Percentiles rank a stretch among this genome's conserved stretches.
These are phyloP conservation scores for Gallinago media DNA, from an alignment of 2,113 vertebrate species.

Conservation along the genomic window DNA sequence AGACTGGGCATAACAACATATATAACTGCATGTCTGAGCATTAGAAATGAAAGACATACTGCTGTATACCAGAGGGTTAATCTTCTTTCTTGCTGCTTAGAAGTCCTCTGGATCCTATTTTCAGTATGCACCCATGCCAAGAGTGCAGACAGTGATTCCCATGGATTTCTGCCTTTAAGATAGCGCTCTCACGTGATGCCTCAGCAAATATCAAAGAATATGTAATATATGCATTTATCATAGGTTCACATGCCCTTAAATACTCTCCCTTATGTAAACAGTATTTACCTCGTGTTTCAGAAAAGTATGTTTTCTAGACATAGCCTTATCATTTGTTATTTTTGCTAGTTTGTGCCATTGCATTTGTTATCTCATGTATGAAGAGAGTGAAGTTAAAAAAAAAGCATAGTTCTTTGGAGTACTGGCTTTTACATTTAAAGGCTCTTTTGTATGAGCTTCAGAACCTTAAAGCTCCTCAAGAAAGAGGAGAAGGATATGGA, in stretches of 20 bases:
- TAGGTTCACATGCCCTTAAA: neutral
- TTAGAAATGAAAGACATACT: slow-evolving; percentile 1
- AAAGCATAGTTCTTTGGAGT: neutral
- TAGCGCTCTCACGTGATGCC: neutral
- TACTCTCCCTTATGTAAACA: neutral
- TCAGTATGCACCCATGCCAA: neutral
- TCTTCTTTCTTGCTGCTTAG: slow-evolving; percentile 33
- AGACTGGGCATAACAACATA: neutral
- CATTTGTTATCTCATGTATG: neutral
- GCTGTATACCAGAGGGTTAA: slow-evolving; percentile 6
- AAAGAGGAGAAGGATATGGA: neutral
- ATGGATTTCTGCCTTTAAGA: slow-evolving; percentile 50
- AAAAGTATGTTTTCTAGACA: neutral
- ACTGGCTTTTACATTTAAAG: neutral
- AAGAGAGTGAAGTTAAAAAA: neutral
- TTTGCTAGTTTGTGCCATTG: neutral
- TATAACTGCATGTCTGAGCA: neutral
- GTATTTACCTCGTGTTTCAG: slow-evolving; percentile 16
- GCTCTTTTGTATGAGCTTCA: neutral
- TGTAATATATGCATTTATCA: neutral
- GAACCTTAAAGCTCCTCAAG: neutral
- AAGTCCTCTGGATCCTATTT: slow-evolving; percentile 46
- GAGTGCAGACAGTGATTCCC: neutral
- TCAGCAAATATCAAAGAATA: slow-evolving; percentile 15
- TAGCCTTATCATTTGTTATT: neutral